Base-by-base conservation (phyloP, 2,113 vertebrate species). In the Zapus hudsonius region DNA sequence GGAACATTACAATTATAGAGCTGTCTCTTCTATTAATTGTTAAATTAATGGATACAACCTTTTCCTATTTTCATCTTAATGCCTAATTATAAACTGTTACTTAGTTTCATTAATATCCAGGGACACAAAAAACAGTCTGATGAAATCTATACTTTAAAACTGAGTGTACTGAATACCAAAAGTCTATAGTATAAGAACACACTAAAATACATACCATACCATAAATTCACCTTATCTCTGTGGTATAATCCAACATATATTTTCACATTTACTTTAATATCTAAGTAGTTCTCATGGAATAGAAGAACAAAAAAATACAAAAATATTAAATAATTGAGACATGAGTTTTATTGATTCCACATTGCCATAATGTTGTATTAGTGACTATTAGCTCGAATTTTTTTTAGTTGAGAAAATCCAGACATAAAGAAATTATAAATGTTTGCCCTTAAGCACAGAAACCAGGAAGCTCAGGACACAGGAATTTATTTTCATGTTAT, bases 1-100 rank as follows among this genome's bases (percentile, higher is more conserved):
- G 59, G 76, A 92, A 83, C 8, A 67, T 25, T 44, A 31, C 31
- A 63, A 73, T 79, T 93, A 86, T 38, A 63, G 25, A 73, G 74
- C 70, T 81, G 22, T 91, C 55, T 83, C 42, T 23, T 80, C 82
- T 76, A 42, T 15, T 76, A 94, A 76, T 81, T 66, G 38, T 86
- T 6, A 61, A 78, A 81, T 69, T 64, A 69, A 55, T 42, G 12
- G 73, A 74, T 13, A 89, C 57, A 79, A 57, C 7, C 23, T 57
- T 95, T 93, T 75, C 20, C 8, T 73, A 11, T 40, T 76, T 94
- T 74, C 25, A 87, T 59, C 63, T 88, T 74, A 85, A 88, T 88
- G 31, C 17, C 12, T 73, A 63, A 29, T 36, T 17, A 6, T 67
- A 86, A 89, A 69, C 31, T 36, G 10, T 67, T 75, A 67, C 31